Conservation (phyloP, 1,140 invertebrate genomes). For the Acromyrmex echinatior region DNA sequence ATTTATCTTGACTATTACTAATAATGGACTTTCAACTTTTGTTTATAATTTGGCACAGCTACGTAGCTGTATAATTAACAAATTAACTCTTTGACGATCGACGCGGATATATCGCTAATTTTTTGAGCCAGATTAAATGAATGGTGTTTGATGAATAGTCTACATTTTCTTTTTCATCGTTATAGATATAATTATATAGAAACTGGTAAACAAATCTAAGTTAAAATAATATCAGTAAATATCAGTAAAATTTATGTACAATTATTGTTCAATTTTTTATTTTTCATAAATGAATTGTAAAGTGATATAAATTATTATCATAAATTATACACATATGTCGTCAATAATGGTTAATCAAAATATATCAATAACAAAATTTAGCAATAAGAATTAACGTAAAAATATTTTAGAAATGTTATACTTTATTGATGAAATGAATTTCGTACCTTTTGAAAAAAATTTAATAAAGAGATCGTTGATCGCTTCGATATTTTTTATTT, state of each 20-base stretch:
- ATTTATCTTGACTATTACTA: background rate
- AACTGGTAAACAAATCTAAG: background rate
- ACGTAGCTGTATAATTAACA: slow-evolving; percentile 45
- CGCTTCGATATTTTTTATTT: background rate
- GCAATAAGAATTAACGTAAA: background rate
- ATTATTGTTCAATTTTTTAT: background rate
- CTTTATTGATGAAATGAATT: slow-evolving; percentile 24
- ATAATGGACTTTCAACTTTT: slow-evolving; percentile 14
- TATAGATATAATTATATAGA: background rate
- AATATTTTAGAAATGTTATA: background rate
- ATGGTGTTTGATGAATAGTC: background rate
- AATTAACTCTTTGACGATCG: slow-evolving; percentile 49
- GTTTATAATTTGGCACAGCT: slow-evolving; percentile 51
- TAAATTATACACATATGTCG: background rate
- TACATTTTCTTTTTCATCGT: background rate
- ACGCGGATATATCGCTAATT: background rate
- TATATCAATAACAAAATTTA: background rate
- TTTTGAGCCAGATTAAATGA: background rate
- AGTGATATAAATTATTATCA: background rate
- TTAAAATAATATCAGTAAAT: background rate
- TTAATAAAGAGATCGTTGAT: background rate
- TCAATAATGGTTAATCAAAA: background rate
- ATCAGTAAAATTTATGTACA: background rate
- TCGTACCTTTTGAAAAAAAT: background rate
- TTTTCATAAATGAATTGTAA: background rate